Evolutionary conservation across 2,113 vertebrate genomes (phyloP).

Genomic region (Caranx ignobilis): DNA sequence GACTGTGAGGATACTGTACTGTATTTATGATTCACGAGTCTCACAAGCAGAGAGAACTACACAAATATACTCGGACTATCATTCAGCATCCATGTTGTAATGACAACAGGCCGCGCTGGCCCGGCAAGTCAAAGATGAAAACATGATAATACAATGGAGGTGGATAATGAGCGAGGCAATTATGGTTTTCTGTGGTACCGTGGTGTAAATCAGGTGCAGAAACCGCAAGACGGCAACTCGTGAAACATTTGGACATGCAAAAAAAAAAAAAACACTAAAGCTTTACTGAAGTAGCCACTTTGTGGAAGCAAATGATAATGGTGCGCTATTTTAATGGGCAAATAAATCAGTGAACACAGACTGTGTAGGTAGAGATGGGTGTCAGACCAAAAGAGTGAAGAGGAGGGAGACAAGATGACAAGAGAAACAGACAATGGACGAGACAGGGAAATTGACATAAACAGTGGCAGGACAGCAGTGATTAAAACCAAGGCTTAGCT

Average conservation of each 20-base stretch:
- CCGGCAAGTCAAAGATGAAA: neutral
- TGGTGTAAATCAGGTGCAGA: neutral
- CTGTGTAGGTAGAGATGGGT: neutral
- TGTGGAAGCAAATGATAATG: neutral
- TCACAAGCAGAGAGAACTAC: neutral
- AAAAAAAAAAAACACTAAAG: neutral
- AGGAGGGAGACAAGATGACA: neutral
- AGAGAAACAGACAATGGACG: slow-evolving; percentile 6
- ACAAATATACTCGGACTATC: neutral
- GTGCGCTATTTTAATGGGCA: slow-evolving; percentile 7
- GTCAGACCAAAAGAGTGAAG: slow-evolving; percentile 1
- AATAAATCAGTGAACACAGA: slow-evolving; percentile 8
- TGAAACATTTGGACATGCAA: neutral
- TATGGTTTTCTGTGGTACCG: neutral
- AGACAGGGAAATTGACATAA: neutral
- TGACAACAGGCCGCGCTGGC: neutral
- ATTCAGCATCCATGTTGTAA: neutral
- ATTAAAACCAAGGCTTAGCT: neutral
- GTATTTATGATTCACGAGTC: neutral
- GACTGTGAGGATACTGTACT: neutral
- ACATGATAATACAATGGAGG: neutral
- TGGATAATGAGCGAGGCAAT: neutral
- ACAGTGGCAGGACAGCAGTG: neutral
- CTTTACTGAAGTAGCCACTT: neutral
- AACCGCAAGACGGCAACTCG: neutral